Conservation (phyloP, 1,140 invertebrate species). For the Schlechtendalia chinensis region DNA sequence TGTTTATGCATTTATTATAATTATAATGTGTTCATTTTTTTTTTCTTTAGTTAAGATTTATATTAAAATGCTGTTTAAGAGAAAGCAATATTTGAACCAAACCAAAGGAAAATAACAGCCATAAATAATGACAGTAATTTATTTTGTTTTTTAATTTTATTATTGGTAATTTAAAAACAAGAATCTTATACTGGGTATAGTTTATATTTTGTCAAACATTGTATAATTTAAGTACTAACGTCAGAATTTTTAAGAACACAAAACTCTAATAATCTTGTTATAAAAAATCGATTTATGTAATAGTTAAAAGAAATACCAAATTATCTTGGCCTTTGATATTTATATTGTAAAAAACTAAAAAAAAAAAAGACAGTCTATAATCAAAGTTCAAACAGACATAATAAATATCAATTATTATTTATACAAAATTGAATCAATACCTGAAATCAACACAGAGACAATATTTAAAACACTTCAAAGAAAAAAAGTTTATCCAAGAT, state of each 20-base stretch:
- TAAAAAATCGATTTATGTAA: too few species aligned
- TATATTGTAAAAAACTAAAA: background rate
- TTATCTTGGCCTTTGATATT: background rate
- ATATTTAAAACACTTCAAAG: too few species aligned
- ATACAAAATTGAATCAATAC: background rate
- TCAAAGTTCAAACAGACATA: background rate
- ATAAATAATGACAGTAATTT: background rate
- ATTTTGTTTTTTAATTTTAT: too few species aligned
- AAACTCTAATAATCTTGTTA: too few species aligned
- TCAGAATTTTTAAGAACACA: too few species aligned
- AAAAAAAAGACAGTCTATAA: background rate
- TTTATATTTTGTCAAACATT: too few species aligned
- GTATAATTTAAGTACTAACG: too few species aligned
- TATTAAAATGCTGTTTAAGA: conserved; percentile 14
- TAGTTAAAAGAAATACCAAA: too few species aligned
- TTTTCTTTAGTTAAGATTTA: conserved; percentile 18
- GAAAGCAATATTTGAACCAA: background rate
- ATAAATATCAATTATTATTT: background rate
- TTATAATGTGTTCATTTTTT: background rate
- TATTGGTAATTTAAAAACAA: too few species aligned
- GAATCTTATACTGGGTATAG: too few species aligned
- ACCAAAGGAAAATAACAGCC: background rate
- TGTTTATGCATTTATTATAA: background rate
- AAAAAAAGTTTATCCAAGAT: background rate
- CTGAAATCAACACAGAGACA: background rate